phyloP scores from a whole-genome alignment of 2,888 invertebrate genomes.

The Agonum fuliginosum region DNA sequence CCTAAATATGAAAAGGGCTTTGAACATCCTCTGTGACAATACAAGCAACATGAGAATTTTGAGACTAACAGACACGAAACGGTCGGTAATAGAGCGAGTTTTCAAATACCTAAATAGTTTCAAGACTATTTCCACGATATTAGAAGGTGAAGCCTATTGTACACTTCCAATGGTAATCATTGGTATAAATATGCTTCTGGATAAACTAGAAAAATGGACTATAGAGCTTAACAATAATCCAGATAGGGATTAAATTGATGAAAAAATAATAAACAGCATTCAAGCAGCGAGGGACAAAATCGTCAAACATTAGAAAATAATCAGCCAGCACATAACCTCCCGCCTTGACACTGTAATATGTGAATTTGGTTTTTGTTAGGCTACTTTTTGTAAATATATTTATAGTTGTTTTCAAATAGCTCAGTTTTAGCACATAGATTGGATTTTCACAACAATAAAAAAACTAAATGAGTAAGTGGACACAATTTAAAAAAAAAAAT shows the following conservation, averaged over 20 bases:
- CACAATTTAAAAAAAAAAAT: too few relatives aligned
- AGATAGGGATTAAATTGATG: slow-evolving; percentile 62
- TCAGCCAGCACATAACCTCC: too few relatives aligned
- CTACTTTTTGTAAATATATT: too few relatives aligned
- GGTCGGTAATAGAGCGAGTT: slow-evolving; percentile 57
- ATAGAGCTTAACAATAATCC: slow-evolving; percentile 60
- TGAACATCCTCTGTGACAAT: slow-evolving; percentile 60
- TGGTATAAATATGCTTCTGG: slow-evolving; percentile 62
- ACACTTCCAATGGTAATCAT: slow-evolving; percentile 62
- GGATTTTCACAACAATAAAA: too few relatives aligned
- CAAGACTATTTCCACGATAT: slow-evolving; percentile 59
- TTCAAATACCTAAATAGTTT: slow-evolving; percentile 61
- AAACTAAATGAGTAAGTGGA: too few relatives aligned
- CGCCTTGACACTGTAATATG: too few relatives aligned
- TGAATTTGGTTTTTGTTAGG: too few relatives aligned
- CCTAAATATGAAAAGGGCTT: slow-evolving; percentile 27
- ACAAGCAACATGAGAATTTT: background rate
- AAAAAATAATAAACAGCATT: slow-evolving; percentile 61
- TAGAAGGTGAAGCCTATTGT: slow-evolving; percentile 61
- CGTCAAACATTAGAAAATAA: too few relatives aligned
- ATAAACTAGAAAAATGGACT: slow-evolving; percentile 62
- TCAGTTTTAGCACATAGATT: too few relatives aligned
- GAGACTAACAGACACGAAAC: slow-evolving; percentile 41
- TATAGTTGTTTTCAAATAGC: too few relatives aligned
- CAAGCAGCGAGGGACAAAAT: slow-evolving; percentile 62